phyloP scores from a whole-genome alignment of 2,797 vertebrate genomes.

The Myotis pilosus region DNA sequence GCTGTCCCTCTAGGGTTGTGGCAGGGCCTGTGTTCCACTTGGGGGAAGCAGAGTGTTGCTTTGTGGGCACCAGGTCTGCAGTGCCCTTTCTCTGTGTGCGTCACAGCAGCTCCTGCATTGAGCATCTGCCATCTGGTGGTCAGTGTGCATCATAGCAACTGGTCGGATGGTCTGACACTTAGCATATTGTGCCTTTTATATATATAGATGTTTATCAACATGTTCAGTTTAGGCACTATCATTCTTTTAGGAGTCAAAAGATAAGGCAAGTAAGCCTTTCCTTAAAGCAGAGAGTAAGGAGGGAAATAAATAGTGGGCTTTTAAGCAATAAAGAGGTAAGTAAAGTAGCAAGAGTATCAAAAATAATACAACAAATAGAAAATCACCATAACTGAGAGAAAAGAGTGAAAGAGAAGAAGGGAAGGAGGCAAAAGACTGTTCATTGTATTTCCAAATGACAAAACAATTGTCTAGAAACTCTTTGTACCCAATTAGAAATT shows the following conservation, averaged over 20 bases:
- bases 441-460: conserved; percentile 58
- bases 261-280: not conserved
- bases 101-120: no score
- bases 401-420: not conserved
- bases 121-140: no score
- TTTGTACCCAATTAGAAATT: conserved; percentile 63
- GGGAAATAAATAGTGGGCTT: not conserved
- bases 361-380: conserved; percentile 27
- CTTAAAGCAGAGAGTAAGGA: not conserved
- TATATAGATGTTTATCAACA: not conserved
- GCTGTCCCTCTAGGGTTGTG: no score
- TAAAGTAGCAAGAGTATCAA: not conserved
- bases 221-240: not conserved
- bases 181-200: no score
- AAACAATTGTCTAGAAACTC: conserved; percentile 51
- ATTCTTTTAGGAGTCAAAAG: conserved; percentile 13
- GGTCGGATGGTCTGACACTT: no score
- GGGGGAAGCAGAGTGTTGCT: no score
- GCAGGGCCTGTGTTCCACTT: no score
- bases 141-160: no score
- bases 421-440: not conserved
- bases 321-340: not conserved
- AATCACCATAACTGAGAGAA: not conserved
- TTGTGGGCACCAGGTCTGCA: no score
- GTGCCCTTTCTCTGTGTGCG: no score